A percentile compares a stretch with the other conserved stretches of the same genome.
Evolutionary conservation across 2,797 vertebrate species (phyloP).

Genomic region (Mormyrops boulengeri): DNA sequence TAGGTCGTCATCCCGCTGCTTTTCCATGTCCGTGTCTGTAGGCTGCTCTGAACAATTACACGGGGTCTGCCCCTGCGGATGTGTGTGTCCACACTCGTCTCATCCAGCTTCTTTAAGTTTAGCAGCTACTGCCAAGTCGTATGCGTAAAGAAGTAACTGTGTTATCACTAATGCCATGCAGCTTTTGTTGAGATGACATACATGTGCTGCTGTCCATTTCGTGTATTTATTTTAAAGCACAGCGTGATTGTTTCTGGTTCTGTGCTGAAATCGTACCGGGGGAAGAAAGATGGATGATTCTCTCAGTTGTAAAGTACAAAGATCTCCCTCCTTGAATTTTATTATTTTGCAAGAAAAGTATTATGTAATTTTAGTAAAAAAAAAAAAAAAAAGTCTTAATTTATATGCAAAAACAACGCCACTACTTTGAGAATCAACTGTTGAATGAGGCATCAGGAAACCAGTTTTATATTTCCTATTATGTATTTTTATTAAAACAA

Average conservation of each 20-base stretch:
- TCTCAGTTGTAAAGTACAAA: background rate
- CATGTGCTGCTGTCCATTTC: background rate
- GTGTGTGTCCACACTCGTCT: background rate
- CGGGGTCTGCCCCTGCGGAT: background rate
- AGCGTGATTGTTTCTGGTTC: slow-evolving; percentile 3
- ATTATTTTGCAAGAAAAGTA: background rate
- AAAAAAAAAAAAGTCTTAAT: background rate
- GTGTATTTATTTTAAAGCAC: background rate
- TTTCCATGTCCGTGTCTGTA: background rate
- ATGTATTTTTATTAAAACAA: slow-evolving; percentile 23
- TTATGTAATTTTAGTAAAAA: background rate
- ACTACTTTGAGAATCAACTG: background rate
- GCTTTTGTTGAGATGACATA: background rate
- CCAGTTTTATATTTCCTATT: slow-evolving; percentile 19
- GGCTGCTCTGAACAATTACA: background rate
- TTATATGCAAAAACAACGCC: background rate
- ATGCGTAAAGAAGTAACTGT: background rate
- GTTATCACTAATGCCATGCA: background rate
- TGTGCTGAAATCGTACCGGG: background rate
- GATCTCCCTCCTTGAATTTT: background rate
- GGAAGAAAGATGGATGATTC: background rate
- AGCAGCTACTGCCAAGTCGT: background rate
- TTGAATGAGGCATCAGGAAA: background rate
- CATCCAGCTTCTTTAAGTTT: background rate
- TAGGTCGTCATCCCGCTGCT: background rate